Evolutionary conservation across 2,888 invertebrate species (phyloP), one percentile per base, ranked within the genome.

Genomic region (Papilio demoleus): DNA sequence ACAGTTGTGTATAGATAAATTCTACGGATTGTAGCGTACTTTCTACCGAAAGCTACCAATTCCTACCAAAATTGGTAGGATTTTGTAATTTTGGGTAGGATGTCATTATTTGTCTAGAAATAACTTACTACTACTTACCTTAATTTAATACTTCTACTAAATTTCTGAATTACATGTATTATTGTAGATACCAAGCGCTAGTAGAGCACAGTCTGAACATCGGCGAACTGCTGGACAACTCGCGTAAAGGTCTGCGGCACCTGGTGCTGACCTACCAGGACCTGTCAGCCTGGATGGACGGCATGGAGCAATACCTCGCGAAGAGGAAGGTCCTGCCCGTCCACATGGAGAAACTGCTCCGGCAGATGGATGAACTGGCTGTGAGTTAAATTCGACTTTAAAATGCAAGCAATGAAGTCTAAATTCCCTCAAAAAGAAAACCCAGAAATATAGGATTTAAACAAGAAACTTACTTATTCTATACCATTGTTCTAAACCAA

Each of bases 251-350:
- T 1, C 93, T 98, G n/a, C 94, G 98, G 3, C 97, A 98, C 84
- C 90, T 98, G 70, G 98, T 98, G 1, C 94, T 98, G 0, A 97
- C 97, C 0, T 98, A 98, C 85, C 98, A 98, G 91, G 97, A 98
- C 82, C 92, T 98, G 36, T 96, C 97, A n/a, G 96, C 95, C 0
- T 98, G 98, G 98, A 97, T 98, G 97, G 98, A 98, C 81, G 94
- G 93, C 77, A 97, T 97, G 96, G 98, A 98, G 79, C 94, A 95
- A 68, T 94, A 96, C 78, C 91, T 99, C 8, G 94, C 95, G 47
- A 95, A 96, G 76, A 96, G 97, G 87, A 95, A 97, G 79, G 93
- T 97, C 1, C 92, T 98, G 50, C 97, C 98, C 0, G 97, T 99
- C 0, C 97, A 97, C 78, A 97, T 97, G 68, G 99, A 99, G 79